Conservation (phyloP, 2,113 vertebrate genomes). For the Corythaeola cristata region DNA sequence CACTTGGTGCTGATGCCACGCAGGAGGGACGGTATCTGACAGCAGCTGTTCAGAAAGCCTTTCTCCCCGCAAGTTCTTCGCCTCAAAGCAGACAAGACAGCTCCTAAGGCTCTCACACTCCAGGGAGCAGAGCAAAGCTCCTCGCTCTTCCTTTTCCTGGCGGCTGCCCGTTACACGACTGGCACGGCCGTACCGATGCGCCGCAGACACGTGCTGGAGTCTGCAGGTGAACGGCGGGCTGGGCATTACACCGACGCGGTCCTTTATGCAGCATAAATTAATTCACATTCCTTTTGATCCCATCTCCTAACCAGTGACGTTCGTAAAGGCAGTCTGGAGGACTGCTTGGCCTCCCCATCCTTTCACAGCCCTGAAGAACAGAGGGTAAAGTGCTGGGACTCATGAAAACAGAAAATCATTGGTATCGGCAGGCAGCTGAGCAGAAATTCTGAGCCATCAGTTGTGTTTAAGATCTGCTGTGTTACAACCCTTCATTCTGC, state of each 20-base stretch:
- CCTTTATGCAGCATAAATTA: neutral
- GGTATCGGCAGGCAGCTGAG: constrained; percentile 47
- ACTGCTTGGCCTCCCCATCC: neutral
- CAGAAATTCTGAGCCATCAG: constrained; percentile 18
- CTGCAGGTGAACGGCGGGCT: fast-evolving
- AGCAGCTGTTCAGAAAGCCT: neutral
- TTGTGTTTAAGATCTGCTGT: constrained; percentile 21
- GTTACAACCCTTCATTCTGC: neutral
- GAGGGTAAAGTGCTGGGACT: neutral
- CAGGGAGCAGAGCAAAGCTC: neutral
- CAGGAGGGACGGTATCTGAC: neutral
- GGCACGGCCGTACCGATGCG: fast-evolving
- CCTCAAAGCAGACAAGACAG: neutral
- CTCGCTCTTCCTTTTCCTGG: neutral
- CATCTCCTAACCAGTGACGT: neutral
- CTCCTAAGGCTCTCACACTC: neutral
- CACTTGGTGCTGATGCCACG: neutral
- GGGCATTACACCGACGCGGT: fast-evolving
- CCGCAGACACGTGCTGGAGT: neutral
- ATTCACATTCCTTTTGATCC: neutral
- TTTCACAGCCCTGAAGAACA: neutral
- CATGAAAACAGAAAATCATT: neutral
- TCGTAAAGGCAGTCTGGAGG: neutral
- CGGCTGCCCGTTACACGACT: fast-evolving
- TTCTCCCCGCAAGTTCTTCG: neutral